Percentiles rank a stretch among this genome's conserved stretches.
Evolutionary conservation across 2,797 vertebrate species (phyloP).

Genomic region (Pangasius macronema): DNA sequence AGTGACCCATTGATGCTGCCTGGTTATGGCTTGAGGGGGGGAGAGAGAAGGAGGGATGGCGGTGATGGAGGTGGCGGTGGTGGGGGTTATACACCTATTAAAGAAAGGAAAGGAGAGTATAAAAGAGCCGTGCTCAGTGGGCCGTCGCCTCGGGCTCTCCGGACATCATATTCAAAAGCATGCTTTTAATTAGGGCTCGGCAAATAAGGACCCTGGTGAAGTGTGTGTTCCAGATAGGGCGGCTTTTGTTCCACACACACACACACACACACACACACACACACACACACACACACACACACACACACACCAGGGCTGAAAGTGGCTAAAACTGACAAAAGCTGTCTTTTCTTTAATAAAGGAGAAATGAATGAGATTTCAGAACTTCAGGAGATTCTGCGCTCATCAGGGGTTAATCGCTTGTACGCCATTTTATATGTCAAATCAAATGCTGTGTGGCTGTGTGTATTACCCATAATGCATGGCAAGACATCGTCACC

Average conservation of each 20-base stretch:
- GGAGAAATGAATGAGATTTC: constrained; percentile 42
- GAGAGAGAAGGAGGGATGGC: constrained; percentile 13
- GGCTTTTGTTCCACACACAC: constrained; percentile 20
- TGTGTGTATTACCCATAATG: neutral
- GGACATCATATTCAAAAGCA: constrained; percentile 48
- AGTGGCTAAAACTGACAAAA: constrained; percentile 33
- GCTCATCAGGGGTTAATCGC: neutral
- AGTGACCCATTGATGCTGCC: constrained; percentile 49
- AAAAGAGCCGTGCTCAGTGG: constrained; percentile 22
- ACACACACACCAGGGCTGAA: constrained; percentile 30
- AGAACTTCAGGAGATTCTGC: neutral
- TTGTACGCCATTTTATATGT: neutral
- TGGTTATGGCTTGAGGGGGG: constrained; percentile 50
- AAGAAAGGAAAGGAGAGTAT: constrained; percentile 11
- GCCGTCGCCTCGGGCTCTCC: constrained; percentile 47
- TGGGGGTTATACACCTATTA: constrained; percentile 9
- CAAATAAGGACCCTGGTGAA: constrained; percentile 33
- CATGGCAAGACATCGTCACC: neutral
- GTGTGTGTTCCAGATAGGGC: neutral
- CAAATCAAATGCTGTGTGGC: neutral
- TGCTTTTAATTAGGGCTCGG: constrained; percentile 52
- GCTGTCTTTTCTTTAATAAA: constrained; percentile 40
- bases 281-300: constrained; percentile 21
- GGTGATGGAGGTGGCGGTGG: constrained; percentile 24
- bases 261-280: constrained; percentile 7